These are phyloP conservation scores for Hypomecis punctinalis DNA, from an alignment of 2,888 invertebrate genomes.

Conservation along the genomic window DNA sequence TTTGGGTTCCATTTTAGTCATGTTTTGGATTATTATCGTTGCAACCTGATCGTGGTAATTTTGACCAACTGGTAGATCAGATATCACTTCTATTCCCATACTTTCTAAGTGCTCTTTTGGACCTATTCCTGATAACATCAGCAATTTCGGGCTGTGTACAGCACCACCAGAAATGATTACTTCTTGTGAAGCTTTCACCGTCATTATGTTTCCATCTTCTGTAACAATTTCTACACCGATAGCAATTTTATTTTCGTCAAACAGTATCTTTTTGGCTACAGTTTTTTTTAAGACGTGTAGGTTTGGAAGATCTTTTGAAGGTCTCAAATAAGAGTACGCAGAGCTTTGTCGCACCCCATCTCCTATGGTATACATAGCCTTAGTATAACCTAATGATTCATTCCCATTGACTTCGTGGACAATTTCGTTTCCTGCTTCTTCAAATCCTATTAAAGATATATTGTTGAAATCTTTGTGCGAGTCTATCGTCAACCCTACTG, in stretches of 20 bases:
- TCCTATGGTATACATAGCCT: constrained; percentile 39
- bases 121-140: constrained; percentile 62
- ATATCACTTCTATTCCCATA: constrained; percentile 48
- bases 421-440: constrained; percentile 66
- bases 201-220: constrained; percentile 37
- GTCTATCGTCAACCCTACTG: constrained; percentile 52
- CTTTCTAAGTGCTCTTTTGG: constrained; percentile 52
- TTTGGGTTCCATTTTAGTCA: constrained; percentile 30
- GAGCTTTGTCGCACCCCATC: constrained; percentile 49
- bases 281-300: constrained; percentile 53
- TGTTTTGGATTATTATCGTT: constrained; percentile 39
- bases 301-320: constrained; percentile 47
- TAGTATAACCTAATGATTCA: constrained; percentile 58
- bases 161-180: constrained; percentile 60
- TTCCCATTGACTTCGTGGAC: constrained; percentile 53
- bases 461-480: constrained; percentile 27
- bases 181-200: constrained; percentile 50
- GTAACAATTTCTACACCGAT: constrained; percentile 49
- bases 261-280: constrained; percentile 51
- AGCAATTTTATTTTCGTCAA: constrained; percentile 54
- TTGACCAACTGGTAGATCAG: constrained; percentile 58
- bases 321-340: constrained; percentile 50
- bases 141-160: constrained; percentile 55
- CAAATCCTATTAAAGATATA: constrained; percentile 57
- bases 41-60: constrained; percentile 54